Percentiles rank a stretch among this genome's conserved stretches.
phyloP scores from a whole-genome alignment of 1,140 invertebrate genomes.

The Pomacea maculata region DNA sequence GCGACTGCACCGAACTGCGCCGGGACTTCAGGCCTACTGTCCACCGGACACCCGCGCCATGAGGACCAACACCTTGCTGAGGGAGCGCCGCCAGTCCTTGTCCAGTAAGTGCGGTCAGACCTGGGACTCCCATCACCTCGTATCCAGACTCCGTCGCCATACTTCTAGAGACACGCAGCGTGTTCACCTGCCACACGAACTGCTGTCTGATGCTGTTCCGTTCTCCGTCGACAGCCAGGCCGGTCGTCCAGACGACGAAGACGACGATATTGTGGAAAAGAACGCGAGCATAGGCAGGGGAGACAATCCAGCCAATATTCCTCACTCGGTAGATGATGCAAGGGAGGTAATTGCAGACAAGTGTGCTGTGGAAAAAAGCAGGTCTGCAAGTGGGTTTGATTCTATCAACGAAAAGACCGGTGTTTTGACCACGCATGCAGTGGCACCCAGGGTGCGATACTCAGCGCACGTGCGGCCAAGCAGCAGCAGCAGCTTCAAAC shows the following conservation, averaged over 20 bases:
- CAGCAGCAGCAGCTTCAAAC: background rate
- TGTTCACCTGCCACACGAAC: no score
- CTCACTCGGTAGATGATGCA: no score
- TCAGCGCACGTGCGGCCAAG: background rate
- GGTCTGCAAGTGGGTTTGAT: background rate
- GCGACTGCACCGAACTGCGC: conserved; percentile 15
- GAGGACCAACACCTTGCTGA: conserved; percentile 15
- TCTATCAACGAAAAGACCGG: background rate
- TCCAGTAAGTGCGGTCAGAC: background rate
- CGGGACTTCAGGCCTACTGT: conserved; percentile 8
- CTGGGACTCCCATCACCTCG: background rate
- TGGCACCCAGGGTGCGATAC: background rate
- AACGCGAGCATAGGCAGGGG: background rate
- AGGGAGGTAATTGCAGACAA: no score
- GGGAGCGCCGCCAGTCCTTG: conserved; percentile 10
- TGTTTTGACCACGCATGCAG: no score
- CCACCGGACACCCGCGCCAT: conserved; percentile 20
- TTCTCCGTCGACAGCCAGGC: background rate
- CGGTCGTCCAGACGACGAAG: background rate
- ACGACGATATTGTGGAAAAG: background rate
- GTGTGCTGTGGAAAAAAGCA: no score
- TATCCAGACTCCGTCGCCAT: background rate
- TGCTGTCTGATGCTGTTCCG: background rate
- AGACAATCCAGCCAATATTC: no score
- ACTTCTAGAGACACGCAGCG: no score